A percentile compares a stretch with the other conserved stretches of the same genome.
Evolutionary conservation across 2,113 vertebrate species (phyloP).

Genomic region (Semnornis frantzii): DNA sequence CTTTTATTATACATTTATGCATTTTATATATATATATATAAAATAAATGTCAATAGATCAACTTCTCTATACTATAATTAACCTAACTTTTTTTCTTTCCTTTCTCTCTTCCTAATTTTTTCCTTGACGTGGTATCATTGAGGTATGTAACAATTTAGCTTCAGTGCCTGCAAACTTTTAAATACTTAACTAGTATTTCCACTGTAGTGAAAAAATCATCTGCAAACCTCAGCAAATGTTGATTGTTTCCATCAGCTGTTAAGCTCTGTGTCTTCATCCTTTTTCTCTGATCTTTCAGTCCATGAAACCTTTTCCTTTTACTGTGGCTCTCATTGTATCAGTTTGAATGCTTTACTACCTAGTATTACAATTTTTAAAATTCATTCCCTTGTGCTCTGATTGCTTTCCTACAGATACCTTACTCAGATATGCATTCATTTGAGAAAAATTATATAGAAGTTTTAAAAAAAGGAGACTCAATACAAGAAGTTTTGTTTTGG

Average conservation of each 20-base stretch:
- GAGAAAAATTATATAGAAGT: background rate
- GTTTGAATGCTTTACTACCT: background rate
- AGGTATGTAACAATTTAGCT: background rate
- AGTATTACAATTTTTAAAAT: background rate
- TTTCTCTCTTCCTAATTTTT: background rate
- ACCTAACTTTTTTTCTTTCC: background rate
- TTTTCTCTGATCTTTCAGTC: background rate
- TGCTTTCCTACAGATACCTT: background rate
- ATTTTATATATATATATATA: too few species aligned
- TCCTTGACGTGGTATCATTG: background rate
- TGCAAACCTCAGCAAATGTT: background rate
- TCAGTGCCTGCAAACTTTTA: background rate
- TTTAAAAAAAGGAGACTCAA: background rate
- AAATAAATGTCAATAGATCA: background rate
- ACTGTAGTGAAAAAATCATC: background rate
- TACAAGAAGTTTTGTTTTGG: background rate
- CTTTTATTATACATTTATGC: too few species aligned
- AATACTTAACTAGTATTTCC: background rate
- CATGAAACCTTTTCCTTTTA: background rate
- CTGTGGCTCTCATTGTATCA: background rate
- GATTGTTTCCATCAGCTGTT: background rate
- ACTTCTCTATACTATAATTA: background rate
- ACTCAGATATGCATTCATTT: background rate
- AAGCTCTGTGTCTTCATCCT: background rate
- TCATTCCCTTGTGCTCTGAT: background rate